Evolutionary conservation across 2,888 invertebrate species (phyloP), one percentile per base, ranked within the genome.

Genomic region (Meliscaeva auricollis): DNA sequence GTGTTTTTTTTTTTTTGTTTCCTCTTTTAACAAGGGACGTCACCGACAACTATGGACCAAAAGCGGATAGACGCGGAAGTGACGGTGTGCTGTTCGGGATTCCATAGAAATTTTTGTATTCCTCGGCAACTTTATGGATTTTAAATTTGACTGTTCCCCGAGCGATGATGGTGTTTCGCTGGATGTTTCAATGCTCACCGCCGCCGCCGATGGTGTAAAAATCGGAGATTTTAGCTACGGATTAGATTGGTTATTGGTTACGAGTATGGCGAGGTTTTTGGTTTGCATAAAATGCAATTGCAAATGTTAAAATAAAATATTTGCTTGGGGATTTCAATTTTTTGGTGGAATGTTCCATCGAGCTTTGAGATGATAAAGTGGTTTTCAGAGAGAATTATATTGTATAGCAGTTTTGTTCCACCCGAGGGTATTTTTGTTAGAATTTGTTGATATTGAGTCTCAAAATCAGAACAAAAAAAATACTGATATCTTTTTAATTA

Each of bases 1-100:
- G 58, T 75, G 70, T 81, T 75, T 70, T 64, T 75, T 75, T 70
- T 64, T 75, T 66, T 46, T 30, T 60, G 1, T 17, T 6, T 56
- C 17, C 32, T 62, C 13, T 79, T 73, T 72, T 50, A 38, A 22
- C 15, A 50, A 11, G 1, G 5, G 38, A 54, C 54, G 30, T 30
- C 15, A 30, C 46, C 44, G 30, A 41, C 41, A 22, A 48, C 30
- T 9, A 58, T 66, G 17, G 60, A 20, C 60, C 35, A 46, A 32
- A n/a, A 44, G 26, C 26, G 26, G 3, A 26, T 52, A 15, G 15
- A n/a, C 22, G n/a, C n/a, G n/a, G n/a, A 22, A 15, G 30, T n/a
- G n/a, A n/a, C n/a, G n/a, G n/a, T n/a, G n/a, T n/a, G n/a, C 15
- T 11, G 6, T 35, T 2, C 6, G 8, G 32, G 56, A 35, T 35